These are phyloP conservation scores for Phaethon lepturus DNA, from an alignment of 2,113 vertebrate genomes.

Conservation along the genomic window DNA sequence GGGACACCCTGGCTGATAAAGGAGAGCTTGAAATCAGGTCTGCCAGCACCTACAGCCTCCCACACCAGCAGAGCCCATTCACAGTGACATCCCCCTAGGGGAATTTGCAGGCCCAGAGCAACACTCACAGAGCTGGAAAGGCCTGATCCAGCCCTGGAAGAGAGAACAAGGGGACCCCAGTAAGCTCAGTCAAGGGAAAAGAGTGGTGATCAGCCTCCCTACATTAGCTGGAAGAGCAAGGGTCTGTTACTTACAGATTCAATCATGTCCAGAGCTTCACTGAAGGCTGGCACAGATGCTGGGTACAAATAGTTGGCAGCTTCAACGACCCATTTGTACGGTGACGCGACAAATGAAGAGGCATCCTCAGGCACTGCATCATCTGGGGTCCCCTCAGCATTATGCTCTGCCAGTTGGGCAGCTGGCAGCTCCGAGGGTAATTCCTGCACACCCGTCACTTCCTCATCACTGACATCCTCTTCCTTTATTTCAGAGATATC, in stretches of 20 bases:
- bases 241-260: conserved; percentile 83
- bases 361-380: conserved; percentile 59
- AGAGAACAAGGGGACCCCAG: not conserved
- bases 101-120: not conserved
- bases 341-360: conserved; percentile 39
- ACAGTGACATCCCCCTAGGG: not conserved
- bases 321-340: conserved; percentile 89
- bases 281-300: conserved; percentile 78
- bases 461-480: conserved; percentile 74
- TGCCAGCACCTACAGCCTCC: not conserved
- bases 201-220: not conserved
- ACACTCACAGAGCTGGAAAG: not conserved
- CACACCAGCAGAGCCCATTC: not conserved
- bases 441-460: conserved; percentile 8
- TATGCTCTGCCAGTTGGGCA: conserved; percentile 22
- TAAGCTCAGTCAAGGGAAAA: not conserved
- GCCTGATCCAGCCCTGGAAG: not conserved
- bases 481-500: conserved; percentile 63
- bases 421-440: conserved; percentile 2
- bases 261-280: conserved; percentile 92
- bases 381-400: conserved; percentile 10
- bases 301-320: conserved; percentile 87
- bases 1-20: not conserved
- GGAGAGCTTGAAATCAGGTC: not conserved
- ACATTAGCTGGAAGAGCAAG: not conserved